Conservation (phyloP, 2,113 vertebrate species). For the Hippocampus mohnikei region DNA sequence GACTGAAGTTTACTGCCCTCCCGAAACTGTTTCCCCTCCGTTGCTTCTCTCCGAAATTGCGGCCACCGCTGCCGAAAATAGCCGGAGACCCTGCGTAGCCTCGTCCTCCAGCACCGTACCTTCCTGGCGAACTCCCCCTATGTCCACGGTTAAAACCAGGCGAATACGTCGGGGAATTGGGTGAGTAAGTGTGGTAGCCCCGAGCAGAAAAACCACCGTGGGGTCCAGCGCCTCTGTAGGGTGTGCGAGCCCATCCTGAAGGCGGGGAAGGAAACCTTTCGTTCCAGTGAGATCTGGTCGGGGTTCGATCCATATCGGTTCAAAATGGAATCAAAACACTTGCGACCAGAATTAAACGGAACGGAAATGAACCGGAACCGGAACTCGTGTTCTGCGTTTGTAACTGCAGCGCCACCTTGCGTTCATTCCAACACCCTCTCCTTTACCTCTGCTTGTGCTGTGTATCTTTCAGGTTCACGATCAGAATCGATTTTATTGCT, state of each 20-base stretch:
- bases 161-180: neutral
- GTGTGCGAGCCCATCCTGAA: neutral
- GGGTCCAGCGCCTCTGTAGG: neutral
- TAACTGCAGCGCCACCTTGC: neutral
- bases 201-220: neutral
- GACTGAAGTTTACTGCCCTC: neutral
- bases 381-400: neutral
- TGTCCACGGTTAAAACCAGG: conserved; percentile 5
- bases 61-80: neutral
- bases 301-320: neutral
- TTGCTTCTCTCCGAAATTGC: neutral
- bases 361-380: neutral
- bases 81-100: neutral
- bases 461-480: too few species aligned
- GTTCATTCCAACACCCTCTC: neutral
- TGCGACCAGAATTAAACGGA: neutral
- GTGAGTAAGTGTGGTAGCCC: neutral
- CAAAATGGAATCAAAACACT: neutral
- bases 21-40: conserved; percentile 1
- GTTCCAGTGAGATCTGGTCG: neutral
- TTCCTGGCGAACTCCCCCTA: neutral
- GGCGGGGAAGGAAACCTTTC: neutral
- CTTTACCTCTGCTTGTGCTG: too few species aligned
- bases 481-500: too few species aligned
- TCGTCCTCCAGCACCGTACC: neutral